These are phyloP conservation scores for Novumbra hubbsi DNA, from an alignment of 2,797 vertebrate genomes.

Conservation along the genomic window DNA sequence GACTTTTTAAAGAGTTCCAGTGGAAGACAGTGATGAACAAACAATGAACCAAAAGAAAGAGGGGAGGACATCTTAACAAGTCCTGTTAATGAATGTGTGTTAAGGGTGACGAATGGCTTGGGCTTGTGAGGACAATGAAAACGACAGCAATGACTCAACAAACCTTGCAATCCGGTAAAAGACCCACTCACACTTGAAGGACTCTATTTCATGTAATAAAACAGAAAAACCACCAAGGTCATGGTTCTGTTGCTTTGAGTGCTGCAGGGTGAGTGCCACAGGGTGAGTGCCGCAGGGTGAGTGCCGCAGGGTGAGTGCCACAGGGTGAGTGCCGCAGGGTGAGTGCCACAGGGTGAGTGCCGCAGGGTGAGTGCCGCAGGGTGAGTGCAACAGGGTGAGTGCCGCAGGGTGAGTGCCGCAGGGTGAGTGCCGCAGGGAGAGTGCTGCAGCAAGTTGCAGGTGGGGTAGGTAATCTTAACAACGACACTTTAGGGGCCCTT, in stretches of 20 bases:
- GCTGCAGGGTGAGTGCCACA: neutral
- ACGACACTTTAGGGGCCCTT: neutral
- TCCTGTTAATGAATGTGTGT: neutral
- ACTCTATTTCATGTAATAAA: neutral
- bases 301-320: too few species aligned
- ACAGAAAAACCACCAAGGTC: too few species aligned
- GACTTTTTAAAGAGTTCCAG: neutral
- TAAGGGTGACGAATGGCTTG: neutral
- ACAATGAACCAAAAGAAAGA: neutral
- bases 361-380: neutral
- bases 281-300: neutral
- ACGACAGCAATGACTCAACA: neutral
- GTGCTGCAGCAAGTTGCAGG: neutral
- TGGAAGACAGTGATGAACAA: neutral
- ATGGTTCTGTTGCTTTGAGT: neutral
- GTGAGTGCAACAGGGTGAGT: neutral
- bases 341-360: neutral
- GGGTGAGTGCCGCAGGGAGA: neutral
- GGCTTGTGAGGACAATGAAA: neutral
- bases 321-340: too few species aligned
- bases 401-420: neutral
- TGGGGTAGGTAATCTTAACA: neutral
- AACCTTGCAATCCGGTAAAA: constrained; percentile 2
- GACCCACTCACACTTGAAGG: neutral
- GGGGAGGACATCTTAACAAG: neutral